Base-by-base conservation (phyloP, 2,888 invertebrate species). In the Habrosyne pyritoides region DNA sequence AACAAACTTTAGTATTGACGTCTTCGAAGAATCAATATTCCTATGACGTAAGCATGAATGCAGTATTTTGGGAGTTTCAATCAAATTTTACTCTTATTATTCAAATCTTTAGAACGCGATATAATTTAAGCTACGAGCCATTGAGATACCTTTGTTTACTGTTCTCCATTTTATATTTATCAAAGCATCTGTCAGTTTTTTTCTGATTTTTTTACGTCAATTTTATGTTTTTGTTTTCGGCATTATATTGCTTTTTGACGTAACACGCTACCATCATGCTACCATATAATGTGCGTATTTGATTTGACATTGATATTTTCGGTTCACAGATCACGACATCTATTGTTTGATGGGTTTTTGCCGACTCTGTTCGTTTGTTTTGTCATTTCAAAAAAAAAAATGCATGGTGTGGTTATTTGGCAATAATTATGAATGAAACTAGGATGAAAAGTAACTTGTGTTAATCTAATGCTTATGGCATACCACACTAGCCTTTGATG, bases 261-360 rank as follows among this genome's bases (percentile, higher is more conserved):
- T 6, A 36, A 14, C 36, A 36, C 36, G 36, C 36, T 36, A 14
- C 24, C 24, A 24, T 24, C 24, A 24, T 3, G 24, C 24, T 24
- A 24, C 6, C 36, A 14, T 7, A 14, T 1, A 33, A 6, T 36
- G 36, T 36, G 36, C 36, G 36, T 36, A 14, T 36, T 36, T 24
- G 7, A 24, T 24, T 24, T 36, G 36, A 36, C 36, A 14, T 36
- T 36, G 36, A 36, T 36, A 36, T 36, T 36, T 36, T 36, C 36
- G 36, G 14, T 2, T 36, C 14, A 14, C 14, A 4, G 36, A 14
- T 36, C 36, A 36, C 7, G 36, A 36, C 36, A 14, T 36, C 36
- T 33, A n/a, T 36, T 36, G 36, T 36, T 36, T 36, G 36, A 36
- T 36, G 36, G 36, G 36, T 36, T 36, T 36, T 36, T 36, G 14